Conservation (phyloP, 92 coral and sea anemone species). For the Porites divaricata region DNA sequence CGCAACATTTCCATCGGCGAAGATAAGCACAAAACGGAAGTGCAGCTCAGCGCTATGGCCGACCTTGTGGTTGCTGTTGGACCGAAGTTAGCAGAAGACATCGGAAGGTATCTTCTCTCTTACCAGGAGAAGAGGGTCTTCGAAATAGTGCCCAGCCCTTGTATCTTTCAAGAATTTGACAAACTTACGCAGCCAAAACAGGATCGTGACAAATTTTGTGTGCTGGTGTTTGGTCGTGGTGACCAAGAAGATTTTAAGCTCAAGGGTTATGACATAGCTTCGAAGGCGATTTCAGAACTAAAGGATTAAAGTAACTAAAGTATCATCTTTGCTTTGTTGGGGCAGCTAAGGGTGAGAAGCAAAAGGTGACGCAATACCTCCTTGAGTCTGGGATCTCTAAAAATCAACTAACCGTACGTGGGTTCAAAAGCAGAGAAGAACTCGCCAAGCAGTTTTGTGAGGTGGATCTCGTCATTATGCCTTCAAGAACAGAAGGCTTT, state of each 20-base stretch:
- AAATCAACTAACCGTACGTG: conserved; percentile 29
- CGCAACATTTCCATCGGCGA: conserved; percentile 16
- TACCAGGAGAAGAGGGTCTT: conserved; percentile 16
- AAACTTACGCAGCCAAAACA: conserved; percentile 1
- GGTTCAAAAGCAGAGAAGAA: conserved; percentile 21
- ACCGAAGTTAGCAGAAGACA: conserved; percentile 27
- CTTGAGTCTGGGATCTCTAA: conserved; percentile 10
- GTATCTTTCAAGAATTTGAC: conserved; percentile 31
- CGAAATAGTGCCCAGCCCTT: conserved; percentile 26
- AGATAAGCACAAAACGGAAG: conserved; percentile 16
- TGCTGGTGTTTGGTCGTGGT: conserved; percentile 46
- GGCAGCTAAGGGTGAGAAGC: conserved; percentile 11
- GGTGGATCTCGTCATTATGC: conserved; percentile 46
- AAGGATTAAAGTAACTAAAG: conserved; percentile 12
- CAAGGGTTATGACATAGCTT: conserved; percentile 45
- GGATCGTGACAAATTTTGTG: conserved; percentile 20
- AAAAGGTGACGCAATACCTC: conserved; percentile 9
- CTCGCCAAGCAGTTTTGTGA: conserved; percentile 19
- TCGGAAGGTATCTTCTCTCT: conserved; percentile 22
- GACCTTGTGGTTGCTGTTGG: conserved; percentile 42
- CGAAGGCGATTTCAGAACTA: conserved; percentile 35
- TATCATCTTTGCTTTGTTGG: conserved; percentile 39
- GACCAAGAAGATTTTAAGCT: conserved; percentile 43
- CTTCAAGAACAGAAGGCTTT: conserved; percentile 48
- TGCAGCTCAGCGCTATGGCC: conserved; percentile 4